Conservation (phyloP, 1,140 invertebrate species). For the Orius laevigatus region DNA sequence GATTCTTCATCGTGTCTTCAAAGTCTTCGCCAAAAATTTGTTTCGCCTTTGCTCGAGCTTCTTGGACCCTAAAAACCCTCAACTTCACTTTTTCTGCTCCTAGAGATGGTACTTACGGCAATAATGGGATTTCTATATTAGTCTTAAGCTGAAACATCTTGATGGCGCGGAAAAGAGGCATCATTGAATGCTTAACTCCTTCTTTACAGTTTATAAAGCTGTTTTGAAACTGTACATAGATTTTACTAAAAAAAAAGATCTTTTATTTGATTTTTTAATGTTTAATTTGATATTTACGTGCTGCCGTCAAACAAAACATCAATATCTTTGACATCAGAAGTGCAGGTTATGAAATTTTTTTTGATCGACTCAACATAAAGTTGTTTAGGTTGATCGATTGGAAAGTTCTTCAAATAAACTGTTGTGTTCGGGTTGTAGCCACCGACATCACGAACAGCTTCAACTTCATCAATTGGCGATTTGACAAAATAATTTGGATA, state of each 20-base stretch:
- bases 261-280: not conserved
- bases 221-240: slow-evolving; percentile 20
- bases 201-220: not conserved
- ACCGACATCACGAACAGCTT: slow-evolving; percentile 40
- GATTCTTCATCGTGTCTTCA: not conserved
- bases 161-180: slow-evolving; percentile 61
- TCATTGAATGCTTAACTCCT: slow-evolving; percentile 27
- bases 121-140: slow-evolving; percentile 32
- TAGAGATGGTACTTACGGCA: slow-evolving; percentile 30
- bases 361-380: slow-evolving; percentile 48
- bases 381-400: slow-evolving; percentile 47
- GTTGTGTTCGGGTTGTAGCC: slow-evolving; percentile 59
- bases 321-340: slow-evolving; percentile 36
- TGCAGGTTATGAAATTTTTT: slow-evolving; percentile 30
- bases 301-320: slow-evolving; percentile 43
- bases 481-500: slow-evolving; percentile 81
- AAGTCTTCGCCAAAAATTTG: slow-evolving; percentile 5
- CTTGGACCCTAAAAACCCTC: slow-evolving; percentile 21
- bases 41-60: slow-evolving; percentile 3
- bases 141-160: slow-evolving; percentile 43
- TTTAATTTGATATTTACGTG: slow-evolving; percentile 24
- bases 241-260: slow-evolving; percentile 19
- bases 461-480: slow-evolving; percentile 36
- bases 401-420: slow-evolving; percentile 55
- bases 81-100: slow-evolving; percentile 21